Evolutionary conservation across 2,797 vertebrate genomes (phyloP).

Genomic region (Mus caroli): DNA sequence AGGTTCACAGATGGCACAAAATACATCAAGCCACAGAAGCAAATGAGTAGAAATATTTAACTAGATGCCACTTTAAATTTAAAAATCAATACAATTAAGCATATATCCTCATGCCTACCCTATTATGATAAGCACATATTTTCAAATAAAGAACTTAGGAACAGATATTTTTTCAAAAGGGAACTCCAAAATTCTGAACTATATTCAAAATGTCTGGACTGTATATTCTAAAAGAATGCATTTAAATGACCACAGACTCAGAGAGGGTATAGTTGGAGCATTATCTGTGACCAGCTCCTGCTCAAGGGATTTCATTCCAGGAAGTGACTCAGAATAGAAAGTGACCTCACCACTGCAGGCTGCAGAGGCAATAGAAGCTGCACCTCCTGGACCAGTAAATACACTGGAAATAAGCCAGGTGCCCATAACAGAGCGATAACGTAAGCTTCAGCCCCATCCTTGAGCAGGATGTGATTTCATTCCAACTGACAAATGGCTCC

Average conservation of each 20-base stretch:
- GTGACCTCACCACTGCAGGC: not conserved
- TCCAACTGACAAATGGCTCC: slow-evolving; percentile 10
- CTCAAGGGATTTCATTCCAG: not conserved
- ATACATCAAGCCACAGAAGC: not conserved
- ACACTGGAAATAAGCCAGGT: slow-evolving; percentile 11
- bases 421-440: not conserved
- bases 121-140: not conserved
- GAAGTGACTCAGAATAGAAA: not conserved
- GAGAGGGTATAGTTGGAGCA: not conserved
- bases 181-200: not conserved
- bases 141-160: slow-evolving; percentile 48
- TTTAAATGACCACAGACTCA: not conserved
- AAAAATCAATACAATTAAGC: slow-evolving; percentile 50
- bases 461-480: not conserved
- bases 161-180: not conserved
- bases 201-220: not conserved
- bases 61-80: not conserved
- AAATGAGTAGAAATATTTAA: not conserved
- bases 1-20: not conserved
- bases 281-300: not conserved
- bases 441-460: not conserved
- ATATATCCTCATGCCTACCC: not conserved
- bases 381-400: not conserved
- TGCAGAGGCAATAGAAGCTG: not conserved
- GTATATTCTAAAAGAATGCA: not conserved